These are phyloP conservation scores for Brachyptera risi DNA, from an alignment of 2,888 invertebrate species.

Conservation along the genomic window DNA sequence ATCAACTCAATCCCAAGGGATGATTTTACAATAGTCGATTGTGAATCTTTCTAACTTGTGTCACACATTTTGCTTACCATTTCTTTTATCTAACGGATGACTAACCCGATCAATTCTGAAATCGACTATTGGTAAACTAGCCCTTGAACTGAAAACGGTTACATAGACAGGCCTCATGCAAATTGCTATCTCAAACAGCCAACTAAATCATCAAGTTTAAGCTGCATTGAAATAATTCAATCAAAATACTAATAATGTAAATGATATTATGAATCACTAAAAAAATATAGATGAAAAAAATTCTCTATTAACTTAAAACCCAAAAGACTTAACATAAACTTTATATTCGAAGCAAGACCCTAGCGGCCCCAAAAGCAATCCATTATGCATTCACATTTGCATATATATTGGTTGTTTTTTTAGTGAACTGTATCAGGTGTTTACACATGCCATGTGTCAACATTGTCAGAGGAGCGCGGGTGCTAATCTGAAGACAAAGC, in stretches of 20 bases:
- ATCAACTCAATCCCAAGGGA: too few relatives aligned
- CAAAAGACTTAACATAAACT: conserved; percentile 28
- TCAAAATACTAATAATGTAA: not conserved
- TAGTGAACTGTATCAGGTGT: conserved; percentile 19
- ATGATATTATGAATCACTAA: too few relatives aligned
- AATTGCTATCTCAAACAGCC: not conserved
- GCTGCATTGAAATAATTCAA: conserved; percentile 10
- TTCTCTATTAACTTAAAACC: conserved; percentile 14
- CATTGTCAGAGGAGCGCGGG: conserved; percentile 36
- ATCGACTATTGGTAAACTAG: too few relatives aligned
- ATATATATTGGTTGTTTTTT: conserved; percentile 37
- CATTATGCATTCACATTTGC: conserved; percentile 41
- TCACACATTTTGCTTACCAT: too few relatives aligned
- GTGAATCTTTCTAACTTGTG: too few relatives aligned
- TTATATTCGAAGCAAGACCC: conserved; percentile 16
- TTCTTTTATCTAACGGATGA: too few relatives aligned
- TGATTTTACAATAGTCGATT: too few relatives aligned
- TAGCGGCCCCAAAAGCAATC: conserved; percentile 33
- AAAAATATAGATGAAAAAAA: not conserved
- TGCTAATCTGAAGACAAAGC: conserved; percentile 19
- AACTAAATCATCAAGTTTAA: not conserved
- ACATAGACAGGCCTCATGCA: conserved; percentile 1
- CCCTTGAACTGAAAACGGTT: too few relatives aligned
- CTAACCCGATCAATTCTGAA: too few relatives aligned
- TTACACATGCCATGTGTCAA: conserved; percentile 34